Base-by-base conservation (phyloP, 2,888 invertebrate species). In the Blastobasis lacticolella region DNA sequence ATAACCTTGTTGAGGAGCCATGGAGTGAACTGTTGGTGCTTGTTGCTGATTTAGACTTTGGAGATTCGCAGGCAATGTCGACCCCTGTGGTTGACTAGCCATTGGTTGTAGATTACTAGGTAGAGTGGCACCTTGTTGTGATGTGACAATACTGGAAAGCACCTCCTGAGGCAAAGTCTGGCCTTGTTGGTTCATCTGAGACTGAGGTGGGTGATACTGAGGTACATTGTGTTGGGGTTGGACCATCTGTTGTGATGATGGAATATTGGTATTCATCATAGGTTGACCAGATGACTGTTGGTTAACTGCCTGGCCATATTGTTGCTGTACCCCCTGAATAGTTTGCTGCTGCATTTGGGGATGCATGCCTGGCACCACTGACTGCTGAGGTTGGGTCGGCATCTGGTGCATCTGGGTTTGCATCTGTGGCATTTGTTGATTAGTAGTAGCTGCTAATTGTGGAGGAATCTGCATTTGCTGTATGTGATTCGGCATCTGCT, bases 51-150 rank as follows among this genome's bases (percentile, higher is more conserved):
- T 79, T 52, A 88, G 64, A 49, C 82, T 82, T 68, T 90, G 91
- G 63, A 91, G 80, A 80, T 90, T 91, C 10, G 90, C 83, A 42
- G 91, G 91, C 62, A 91, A 78, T n/a, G 91, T 91, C 0, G 91
- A 79, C n/a, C 91, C 91, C 60, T 90, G 91, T 37, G 86, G 85
- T 62, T 84, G 87, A 53, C 83, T 77, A 10, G 75, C 75, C 84
- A 88, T 86, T 0, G 78, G 72, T 57, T 88, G 89, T 38, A 89
- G 76, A 63, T 86, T 87, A 52, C 73, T 67, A 56, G 88, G 83
- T 57, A 89, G 63, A 54, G 88, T 82, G 59, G 84, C 78, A 77
- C 87, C 88, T 78, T 82, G 87, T 66, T 88, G 87, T 65, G 85
- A 86, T 68, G 86, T 74, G 55, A 84, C 86, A 67, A 87, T 88